phyloP scores from a whole-genome alignment of 2,113 vertebrate genomes.

The Datnioides undecimradiatus region DNA sequence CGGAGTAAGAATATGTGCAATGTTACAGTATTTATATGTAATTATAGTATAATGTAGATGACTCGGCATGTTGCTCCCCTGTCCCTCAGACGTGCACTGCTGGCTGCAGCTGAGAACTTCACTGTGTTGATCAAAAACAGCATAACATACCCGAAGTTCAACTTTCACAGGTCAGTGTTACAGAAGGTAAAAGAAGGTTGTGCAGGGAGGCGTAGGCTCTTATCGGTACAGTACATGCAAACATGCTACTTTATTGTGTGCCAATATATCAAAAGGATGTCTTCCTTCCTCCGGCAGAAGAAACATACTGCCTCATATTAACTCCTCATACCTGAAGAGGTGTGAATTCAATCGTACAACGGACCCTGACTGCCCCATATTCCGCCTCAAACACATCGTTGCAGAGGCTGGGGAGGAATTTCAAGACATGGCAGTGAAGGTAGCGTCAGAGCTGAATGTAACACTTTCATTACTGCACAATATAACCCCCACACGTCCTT shows the following conservation, averaged over 20 bases:
- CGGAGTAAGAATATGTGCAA: slow-evolving; percentile 79
- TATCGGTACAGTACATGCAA: not conserved
- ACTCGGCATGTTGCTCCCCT: not conserved
- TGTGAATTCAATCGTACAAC: slow-evolving; percentile 85
- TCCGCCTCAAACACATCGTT: slow-evolving; percentile 86
- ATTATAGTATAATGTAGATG: not conserved
- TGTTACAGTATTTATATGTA: not conserved
- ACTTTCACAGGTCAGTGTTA: slow-evolving; percentile 87
- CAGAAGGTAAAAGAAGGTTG: not conserved
- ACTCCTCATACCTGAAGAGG: slow-evolving; percentile 84
- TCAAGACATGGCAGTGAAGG: slow-evolving; percentile 89
- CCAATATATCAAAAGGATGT: not conserved
- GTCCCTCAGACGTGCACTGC: slow-evolving; percentile 84
- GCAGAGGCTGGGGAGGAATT: slow-evolving; percentile 87
- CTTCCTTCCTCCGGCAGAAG: slow-evolving; percentile 75
- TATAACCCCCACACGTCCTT: not conserved
- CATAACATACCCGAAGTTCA: slow-evolving; percentile 92
- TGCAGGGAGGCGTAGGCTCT: not conserved
- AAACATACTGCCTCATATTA: slow-evolving; percentile 87
- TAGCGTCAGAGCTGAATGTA: slow-evolving; percentile 43
- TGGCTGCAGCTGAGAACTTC: slow-evolving; percentile 90
- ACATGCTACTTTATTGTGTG: not conserved
- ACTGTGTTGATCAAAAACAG: slow-evolving; percentile 94
- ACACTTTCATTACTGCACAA: not conserved
- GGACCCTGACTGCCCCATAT: slow-evolving; percentile 91